Percentiles rank a stretch among this genome's conserved stretches.
These are phyloP conservation scores for Octopus bimaculoides DNA, from an alignment of 1,140 invertebrate genomes.

Conservation along the genomic window DNA sequence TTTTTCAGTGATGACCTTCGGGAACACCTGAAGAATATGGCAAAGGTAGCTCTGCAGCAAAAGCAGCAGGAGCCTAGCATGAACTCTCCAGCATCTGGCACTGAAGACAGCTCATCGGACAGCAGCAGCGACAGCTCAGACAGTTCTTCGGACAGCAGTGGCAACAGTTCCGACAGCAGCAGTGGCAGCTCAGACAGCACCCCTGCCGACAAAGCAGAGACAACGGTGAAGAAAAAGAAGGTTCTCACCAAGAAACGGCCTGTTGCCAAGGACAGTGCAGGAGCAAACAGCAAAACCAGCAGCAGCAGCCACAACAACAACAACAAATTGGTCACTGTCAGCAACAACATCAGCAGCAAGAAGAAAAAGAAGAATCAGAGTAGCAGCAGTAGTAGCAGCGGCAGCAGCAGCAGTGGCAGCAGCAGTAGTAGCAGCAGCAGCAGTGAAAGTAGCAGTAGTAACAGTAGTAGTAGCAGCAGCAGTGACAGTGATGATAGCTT, in stretches of 20 bases:
- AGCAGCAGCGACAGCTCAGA: slow-evolving; percentile 15
- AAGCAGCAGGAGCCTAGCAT: slow-evolving; percentile 29
- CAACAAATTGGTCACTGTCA: too few relatives aligned
- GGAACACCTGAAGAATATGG: slow-evolving; percentile 82
- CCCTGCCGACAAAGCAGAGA: slow-evolving; percentile 12
- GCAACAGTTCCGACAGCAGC: neutral
- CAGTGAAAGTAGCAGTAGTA: slow-evolving; percentile 14
- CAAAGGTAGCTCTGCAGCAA: slow-evolving; percentile 62
- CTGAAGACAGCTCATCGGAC: neutral
- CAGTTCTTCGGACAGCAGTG: slow-evolving; percentile 18
- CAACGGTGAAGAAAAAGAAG: slow-evolving; percentile 18
- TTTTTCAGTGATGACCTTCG: slow-evolving; percentile 75
- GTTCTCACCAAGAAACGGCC: slow-evolving; percentile 15
- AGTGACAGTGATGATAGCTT: slow-evolving; percentile 30
- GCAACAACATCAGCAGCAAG: too few relatives aligned
- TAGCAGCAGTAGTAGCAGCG: too few relatives aligned
- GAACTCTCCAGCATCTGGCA: slow-evolving; percentile 1
- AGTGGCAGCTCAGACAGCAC: neutral
- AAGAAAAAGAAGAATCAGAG: too few relatives aligned
- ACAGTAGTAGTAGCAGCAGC: slow-evolving; percentile 23
- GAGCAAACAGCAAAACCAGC: too few relatives aligned
- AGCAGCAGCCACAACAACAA: too few relatives aligned
- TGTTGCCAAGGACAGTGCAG: too few relatives aligned
- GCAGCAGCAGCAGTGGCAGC: neutral
- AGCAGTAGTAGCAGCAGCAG: neutral